Evolutionary conservation across 2,888 invertebrate genomes (phyloP), one percentile per base, ranked within the genome.

Genomic region (Temnothorax rugatulus): DNA sequence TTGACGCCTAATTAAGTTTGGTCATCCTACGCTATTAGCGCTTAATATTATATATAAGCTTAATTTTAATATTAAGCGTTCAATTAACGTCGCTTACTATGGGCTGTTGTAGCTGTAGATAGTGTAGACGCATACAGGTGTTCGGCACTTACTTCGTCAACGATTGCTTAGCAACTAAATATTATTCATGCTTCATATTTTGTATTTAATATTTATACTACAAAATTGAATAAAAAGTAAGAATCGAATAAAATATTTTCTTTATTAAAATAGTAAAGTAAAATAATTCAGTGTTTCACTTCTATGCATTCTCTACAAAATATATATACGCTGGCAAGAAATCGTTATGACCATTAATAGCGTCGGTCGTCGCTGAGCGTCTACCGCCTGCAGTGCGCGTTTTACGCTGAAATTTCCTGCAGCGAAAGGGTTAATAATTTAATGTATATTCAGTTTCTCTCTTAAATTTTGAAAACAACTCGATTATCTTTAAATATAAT

Each of bases 401-500:
- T 63, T 64, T 64, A 2, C 13, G 13, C 41, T 38, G 21, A 38
- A 64, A 64, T 41, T 41, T 64, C 63, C 63, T n/a, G 7, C 41
- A 41, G 38, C 13, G 41, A 41, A 38, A 21, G 41, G 5, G n/a
- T 44, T 13, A 44, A 25, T 52, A 44, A 74, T 74, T 59, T 29
- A 44, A 13, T 44, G 29, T 59, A 25, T 29, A 57, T 41, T 57
- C 38, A 15, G 3, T 41, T 38, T 57, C 25, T 57, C 15, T 41
- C 25, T 21, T 25, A 29, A 44, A 34, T 54, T n/a, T 21, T 5
- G 9, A 34, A 64, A 54, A 34, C 63, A 18, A 25, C 47, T 21
- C 50, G 13, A 29, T 64, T 59, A 18, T 61, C 47, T 76, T 47
- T 34, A 47, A 75, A 52, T 38, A 68, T 68, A 18, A 68, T 68